These are phyloP conservation scores for Troides oblongomaculatus DNA, from an alignment of 2,888 invertebrate genomes.

Conservation along the genomic window DNA sequence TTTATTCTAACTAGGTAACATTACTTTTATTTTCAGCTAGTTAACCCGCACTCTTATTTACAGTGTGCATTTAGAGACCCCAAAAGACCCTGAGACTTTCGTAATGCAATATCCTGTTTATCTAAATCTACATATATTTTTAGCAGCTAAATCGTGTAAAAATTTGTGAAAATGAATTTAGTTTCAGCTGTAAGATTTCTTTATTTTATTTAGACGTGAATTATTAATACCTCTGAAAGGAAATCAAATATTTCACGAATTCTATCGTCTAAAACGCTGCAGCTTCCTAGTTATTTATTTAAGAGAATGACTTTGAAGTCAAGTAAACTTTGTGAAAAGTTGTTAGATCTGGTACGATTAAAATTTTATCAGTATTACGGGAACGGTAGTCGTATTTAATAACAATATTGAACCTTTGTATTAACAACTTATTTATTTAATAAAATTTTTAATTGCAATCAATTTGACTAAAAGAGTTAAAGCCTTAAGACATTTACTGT, in stretches of 20 bases:
- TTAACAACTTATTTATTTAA: background rate
- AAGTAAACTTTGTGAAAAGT: constrained; percentile 26
- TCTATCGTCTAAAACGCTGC: constrained; percentile 14
- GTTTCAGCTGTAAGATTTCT: constrained; percentile 1
- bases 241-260: constrained; percentile 22
- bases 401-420: too few relatives aligned
- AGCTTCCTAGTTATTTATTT: constrained; percentile 23
- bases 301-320: constrained; percentile 19
- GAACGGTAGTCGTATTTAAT: background rate
- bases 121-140: constrained; percentile 3
- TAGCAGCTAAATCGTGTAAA: background rate
- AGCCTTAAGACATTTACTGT: too few relatives aligned
- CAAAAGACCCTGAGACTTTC: background rate
- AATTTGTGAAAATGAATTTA: background rate
- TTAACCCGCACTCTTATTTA: constrained; percentile 32
- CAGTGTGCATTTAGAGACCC: constrained; percentile 28
- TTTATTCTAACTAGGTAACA: constrained; percentile 52
- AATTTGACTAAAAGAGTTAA: too few relatives aligned
- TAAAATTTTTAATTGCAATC: too few relatives aligned
- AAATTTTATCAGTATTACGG: constrained; percentile 18
- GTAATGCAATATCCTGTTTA: constrained; percentile 14
- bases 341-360: constrained; percentile 21
- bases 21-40: constrained; percentile 40
- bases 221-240: constrained; percentile 6
- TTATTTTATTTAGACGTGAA: constrained; percentile 8